phyloP scores from a whole-genome alignment of 2,113 vertebrate genomes.

The Muntiacus muntjak region DNA sequence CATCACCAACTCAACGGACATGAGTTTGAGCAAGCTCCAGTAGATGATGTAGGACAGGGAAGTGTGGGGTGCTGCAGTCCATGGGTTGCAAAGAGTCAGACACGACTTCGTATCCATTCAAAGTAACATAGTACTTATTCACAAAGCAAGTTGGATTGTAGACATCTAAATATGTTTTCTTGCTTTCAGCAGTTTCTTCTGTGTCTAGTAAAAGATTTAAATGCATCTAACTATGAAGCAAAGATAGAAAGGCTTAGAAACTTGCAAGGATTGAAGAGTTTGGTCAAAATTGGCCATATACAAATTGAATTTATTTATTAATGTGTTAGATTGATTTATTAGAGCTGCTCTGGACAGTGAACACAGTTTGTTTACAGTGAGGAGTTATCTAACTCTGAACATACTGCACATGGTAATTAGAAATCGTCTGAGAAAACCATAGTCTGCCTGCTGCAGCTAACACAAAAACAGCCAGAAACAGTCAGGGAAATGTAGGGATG shows the following conservation, averaged over 20 bases:
- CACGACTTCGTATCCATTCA: neutral
- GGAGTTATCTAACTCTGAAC: neutral
- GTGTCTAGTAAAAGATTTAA: neutral
- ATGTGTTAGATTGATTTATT: slow-evolving; percentile 63
- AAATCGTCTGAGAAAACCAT: neutral
- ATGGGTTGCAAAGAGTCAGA: neutral
- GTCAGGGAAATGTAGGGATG: neutral
- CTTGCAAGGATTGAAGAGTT: neutral
- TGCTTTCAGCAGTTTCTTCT: neutral
- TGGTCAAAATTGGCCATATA: neutral
- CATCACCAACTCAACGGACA: neutral
- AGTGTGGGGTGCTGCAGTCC: neutral
- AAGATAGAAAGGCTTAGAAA: neutral
- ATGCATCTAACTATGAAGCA: neutral
- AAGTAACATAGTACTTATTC: neutral
- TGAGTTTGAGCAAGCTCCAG: neutral
- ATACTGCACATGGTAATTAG: neutral
- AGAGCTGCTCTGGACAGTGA: slow-evolving; percentile 41
- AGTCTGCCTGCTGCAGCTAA: neutral
- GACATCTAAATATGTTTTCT: slow-evolving; percentile 19
- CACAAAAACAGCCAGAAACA: neutral
- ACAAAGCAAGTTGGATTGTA: neutral
- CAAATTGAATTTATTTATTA: neutral
- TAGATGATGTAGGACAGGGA: neutral
- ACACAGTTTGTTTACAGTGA: slow-evolving; percentile 52